Conservation (phyloP, 2,797 vertebrate species). For the Gymnopithys bicolor region DNA sequence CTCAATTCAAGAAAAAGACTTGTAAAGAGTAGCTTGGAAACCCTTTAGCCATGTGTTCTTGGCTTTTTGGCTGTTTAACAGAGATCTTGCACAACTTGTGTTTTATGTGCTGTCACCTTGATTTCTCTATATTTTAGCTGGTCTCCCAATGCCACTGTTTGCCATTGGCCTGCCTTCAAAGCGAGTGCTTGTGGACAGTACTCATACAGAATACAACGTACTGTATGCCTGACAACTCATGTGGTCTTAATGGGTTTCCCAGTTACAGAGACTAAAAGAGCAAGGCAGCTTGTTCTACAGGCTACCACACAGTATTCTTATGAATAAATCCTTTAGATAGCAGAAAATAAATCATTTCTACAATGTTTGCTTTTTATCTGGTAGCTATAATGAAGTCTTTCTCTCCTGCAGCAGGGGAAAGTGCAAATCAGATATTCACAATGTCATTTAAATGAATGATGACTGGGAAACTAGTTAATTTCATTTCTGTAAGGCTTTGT, state of each 20-base stretch:
- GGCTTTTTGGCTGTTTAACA: conserved; percentile 31
- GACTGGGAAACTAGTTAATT: not conserved
- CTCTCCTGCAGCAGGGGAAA: not conserved
- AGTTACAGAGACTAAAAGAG: conserved; percentile 51
- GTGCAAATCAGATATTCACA: conserved; percentile 6
- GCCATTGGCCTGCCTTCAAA: conserved; percentile 53
- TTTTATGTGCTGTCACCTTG: conserved; percentile 46
- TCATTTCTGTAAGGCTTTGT: not conserved
- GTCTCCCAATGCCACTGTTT: conserved; percentile 51
- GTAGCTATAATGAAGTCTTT: conserved; percentile 48
- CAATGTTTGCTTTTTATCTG: conserved; percentile 52
- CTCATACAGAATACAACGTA: not conserved
- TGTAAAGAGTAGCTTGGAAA: not conserved
- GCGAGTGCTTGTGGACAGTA: conserved; percentile 4
- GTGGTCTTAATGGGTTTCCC: conserved; percentile 64
- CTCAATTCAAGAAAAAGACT: conserved; percentile 7
- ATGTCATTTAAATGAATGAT: conserved; percentile 41
- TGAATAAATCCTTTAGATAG: conserved; percentile 60
- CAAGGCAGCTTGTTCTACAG: conserved; percentile 35
- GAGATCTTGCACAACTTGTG: conserved; percentile 16
- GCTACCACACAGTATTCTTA: conserved; percentile 14
- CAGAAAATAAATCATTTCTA: conserved; percentile 51
- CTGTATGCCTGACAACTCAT: conserved; percentile 45
- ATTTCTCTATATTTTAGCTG: conserved; percentile 45
- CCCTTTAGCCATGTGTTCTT: not conserved